Evolutionary conservation across 2,888 invertebrate species (phyloP), one percentile per base, ranked within the genome.

Genomic region (Patella depressa): DNA sequence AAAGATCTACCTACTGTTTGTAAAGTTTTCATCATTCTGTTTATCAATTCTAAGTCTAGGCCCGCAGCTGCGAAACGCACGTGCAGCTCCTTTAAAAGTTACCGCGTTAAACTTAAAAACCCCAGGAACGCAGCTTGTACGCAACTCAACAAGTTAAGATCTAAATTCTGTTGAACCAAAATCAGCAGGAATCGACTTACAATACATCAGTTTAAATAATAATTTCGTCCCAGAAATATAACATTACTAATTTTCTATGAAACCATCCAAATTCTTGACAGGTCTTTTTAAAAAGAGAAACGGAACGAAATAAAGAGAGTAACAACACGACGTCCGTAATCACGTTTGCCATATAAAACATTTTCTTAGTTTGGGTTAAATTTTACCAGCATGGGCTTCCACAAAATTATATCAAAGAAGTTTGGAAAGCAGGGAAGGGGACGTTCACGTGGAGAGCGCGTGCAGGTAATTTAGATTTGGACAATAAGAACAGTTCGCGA

Each of bases 241-340:
- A 24, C 65, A 65, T 65, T 65, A 19, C 65, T 24, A 65, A 65
- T 19, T 65, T 65, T 65, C 19, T 24, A 65, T 65, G 65, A 24
- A 65, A 65, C 65, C 65, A 65, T 65, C 19, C 24, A 65, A 65
- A 65, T 65, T 65, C 19, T 65, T 65, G 65, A 65, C 65, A 65
- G 65, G 65, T 65, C 65, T 24, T 65, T 65, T 65, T 65, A 65
- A 19, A 65, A 24, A 65, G 19, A 24, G 24, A 65, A 65, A 65
- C 65, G 65, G 65, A 65, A 65, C 24, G 19, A 65, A 65, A 65
- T 65, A 65, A 65, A 11, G 65, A 24, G 19, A 65, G 65, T 9
- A 65, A 24, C 65, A 24, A 19, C 65, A 65, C 65, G 65, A 65
- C 65, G 65, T 65, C 65, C 24, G 19, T 65, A 65, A 65, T 65